Base-by-base conservation (phyloP, 1,140 invertebrate genomes). In the Luehdorfia chinensis region DNA sequence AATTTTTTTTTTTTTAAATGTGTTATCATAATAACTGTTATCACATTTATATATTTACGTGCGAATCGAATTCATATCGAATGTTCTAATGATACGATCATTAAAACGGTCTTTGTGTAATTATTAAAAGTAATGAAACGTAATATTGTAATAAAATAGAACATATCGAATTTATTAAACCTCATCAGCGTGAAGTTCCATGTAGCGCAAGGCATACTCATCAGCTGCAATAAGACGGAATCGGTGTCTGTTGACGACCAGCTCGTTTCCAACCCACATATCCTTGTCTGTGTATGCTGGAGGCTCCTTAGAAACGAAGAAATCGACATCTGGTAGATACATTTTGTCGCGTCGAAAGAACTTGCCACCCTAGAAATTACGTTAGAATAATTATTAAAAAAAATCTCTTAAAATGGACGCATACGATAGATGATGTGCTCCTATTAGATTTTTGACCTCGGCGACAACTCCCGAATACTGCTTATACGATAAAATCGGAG, bases 151-250 rank as follows among this genome's bases (percentile, higher is more conserved):
- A 49, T 39, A 12, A 18, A 16, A n/a, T 7, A 36, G 21, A 1
- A 27, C 16, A 55, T 30, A 14, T 16, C 15, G 4, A 43, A 31
- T 27, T 21, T 13, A 30, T 15, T 39, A 74, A 66, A 95, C 94
- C 89, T 94, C 89, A 52, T 90, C 67, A 46, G 89, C 75, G 81
- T 95, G 87, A n/a, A 91, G 66, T 79, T 98, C 96, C 95, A 97
- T 95, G 74, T 95, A 97, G 31, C 91, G 88, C 43, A 96, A 86
- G 2, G 94, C 92, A 76, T 96, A 97, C 70, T 96, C 93, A 75
- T 98, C 96, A 4, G 95, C 94, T 16, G 92, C 91, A 11, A 91
- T 87, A 2, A 97, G 79, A 46, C 92, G 67, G 73, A 97, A 97
- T 8, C 91, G 84, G 73, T 94, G 94, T 60, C 91, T 90, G 75